Evolutionary conservation across 2,888 invertebrate genomes (phyloP).

Genomic region (Trichopoda pennipes): DNA sequence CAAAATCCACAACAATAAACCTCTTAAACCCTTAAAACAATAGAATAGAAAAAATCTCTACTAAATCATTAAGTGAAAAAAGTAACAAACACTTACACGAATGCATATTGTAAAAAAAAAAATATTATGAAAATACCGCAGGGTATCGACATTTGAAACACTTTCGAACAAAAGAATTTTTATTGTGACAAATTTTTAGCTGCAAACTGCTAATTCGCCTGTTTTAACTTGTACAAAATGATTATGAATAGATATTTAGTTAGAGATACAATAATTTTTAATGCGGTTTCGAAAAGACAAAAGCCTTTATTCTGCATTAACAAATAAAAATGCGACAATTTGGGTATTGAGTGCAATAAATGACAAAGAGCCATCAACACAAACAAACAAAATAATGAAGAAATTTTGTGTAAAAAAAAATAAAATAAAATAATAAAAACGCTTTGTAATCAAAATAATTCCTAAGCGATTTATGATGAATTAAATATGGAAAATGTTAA

Average conservation of each 20-base stretch:
- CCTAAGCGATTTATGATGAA: slow-evolving; percentile 42
- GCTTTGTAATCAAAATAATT: slow-evolving; percentile 39
- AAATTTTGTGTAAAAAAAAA: slow-evolving; percentile 40
- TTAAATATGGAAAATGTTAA: neutral
- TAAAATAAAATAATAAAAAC: slow-evolving; percentile 17
- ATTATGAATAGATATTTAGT: slow-evolving; percentile 61
- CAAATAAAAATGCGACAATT: slow-evolving; percentile 62
- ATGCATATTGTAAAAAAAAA: neutral
- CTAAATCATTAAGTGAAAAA: slow-evolving; percentile 48
- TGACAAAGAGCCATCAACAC: neutral
- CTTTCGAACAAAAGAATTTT: slow-evolving; percentile 63
- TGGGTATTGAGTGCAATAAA: slow-evolving; percentile 49
- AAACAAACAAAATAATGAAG: neutral
- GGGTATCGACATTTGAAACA: slow-evolving; percentile 68
- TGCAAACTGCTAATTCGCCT: slow-evolving; percentile 39
- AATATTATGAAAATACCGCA: slow-evolving; percentile 65
- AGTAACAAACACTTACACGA: neutral
- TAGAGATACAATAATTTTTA: slow-evolving; percentile 52
- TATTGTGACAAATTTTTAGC: slow-evolving; percentile 56
- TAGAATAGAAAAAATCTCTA: slow-evolving; percentile 33
- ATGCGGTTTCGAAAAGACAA: slow-evolving; percentile 64
- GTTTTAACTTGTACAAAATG: slow-evolving; percentile 12
- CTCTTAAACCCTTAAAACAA: slow-evolving; percentile 46
- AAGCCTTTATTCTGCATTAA: slow-evolving; percentile 53
- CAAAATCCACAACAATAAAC: slow-evolving; percentile 20